Percentiles rank a stretch among this genome's conserved stretches.
These are phyloP conservation scores for Rousettus madagascariensis DNA, from an alignment of 2,797 vertebrate species.

Conservation along the genomic window DNA sequence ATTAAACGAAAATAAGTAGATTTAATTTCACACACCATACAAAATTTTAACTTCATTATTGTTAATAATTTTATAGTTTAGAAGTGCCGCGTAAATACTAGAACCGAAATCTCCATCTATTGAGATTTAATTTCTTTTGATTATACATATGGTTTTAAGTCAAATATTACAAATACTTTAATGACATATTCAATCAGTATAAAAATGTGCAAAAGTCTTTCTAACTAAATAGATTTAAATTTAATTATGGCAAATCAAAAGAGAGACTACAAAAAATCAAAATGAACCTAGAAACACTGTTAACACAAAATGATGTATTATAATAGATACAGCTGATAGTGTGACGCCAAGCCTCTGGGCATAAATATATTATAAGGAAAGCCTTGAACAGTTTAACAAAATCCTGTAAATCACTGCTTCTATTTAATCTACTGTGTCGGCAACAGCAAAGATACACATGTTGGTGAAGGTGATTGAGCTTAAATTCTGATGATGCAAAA, in stretches of 20 bases:
- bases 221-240: conserved; percentile 48
- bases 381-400: conserved; percentile 50
- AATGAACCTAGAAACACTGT: neutral
- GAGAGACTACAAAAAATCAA: conserved; percentile 15
- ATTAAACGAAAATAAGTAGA: no score
- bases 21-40: no score
- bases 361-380: conserved; percentile 41
- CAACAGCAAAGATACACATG: neutral
- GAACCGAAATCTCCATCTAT: neutral
- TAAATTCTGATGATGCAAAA: neutral
- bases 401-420: conserved; percentile 13
- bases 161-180: neutral
- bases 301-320: conserved; percentile 47
- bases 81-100: neutral
- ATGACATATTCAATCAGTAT: neutral
- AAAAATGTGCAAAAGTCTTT: neutral
- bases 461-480: neutral
- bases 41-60: neutral
- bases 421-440: neutral
- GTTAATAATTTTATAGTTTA: neutral
- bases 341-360: conserved; percentile 26
- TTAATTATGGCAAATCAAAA: conserved; percentile 36
- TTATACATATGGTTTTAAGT: neutral
- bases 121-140: neutral
- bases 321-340: conserved; percentile 11